These are phyloP conservation scores for Cataglyphis altisquamis DNA, from an alignment of 2,888 invertebrate genomes.

Conservation along the genomic window DNA sequence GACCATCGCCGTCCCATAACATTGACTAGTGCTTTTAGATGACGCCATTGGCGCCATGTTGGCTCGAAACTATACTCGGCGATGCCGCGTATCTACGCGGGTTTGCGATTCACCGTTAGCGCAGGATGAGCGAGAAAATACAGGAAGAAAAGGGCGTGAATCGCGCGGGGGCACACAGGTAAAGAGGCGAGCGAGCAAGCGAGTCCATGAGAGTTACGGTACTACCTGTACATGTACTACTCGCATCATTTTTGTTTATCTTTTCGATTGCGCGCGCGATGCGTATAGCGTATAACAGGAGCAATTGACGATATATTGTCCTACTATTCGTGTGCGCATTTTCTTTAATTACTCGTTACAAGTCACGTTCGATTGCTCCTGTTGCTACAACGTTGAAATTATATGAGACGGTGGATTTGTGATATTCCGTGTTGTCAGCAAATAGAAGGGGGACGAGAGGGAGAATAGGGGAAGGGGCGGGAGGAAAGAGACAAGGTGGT, in stretches of 20 bases:
- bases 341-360: conserved; percentile 53
- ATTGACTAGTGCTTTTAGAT: conserved; percentile 3
- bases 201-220: conserved; percentile 73
- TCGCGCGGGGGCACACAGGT: conserved; percentile 66
- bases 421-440: neutral
- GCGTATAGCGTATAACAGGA: neutral
- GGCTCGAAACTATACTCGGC: neutral
- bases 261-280: conserved; percentile 18
- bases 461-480: neutral
- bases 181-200: conserved; percentile 72
- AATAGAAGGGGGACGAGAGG: neutral
- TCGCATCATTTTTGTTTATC: conserved; percentile 40
- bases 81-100: conserved; percentile 19
- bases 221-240: conserved; percentile 63
- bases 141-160: conserved; percentile 74
- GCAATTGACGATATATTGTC: too few species aligned
- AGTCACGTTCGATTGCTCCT: conserved; percentile 46
- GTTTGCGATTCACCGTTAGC: conserved; percentile 73
- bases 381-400: conserved; percentile 36
- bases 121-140: conserved; percentile 41
- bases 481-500: conserved; percentile 13
- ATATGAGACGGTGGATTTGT: conserved; percentile 1
- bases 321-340: neutral
- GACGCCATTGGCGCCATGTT: neutral
- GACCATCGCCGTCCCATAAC: neutral